Evolutionary conservation across 1,140 invertebrate genomes (phyloP), one percentile per base, ranked within the genome.

Genomic region (Eupristina koningsbergeri): DNA sequence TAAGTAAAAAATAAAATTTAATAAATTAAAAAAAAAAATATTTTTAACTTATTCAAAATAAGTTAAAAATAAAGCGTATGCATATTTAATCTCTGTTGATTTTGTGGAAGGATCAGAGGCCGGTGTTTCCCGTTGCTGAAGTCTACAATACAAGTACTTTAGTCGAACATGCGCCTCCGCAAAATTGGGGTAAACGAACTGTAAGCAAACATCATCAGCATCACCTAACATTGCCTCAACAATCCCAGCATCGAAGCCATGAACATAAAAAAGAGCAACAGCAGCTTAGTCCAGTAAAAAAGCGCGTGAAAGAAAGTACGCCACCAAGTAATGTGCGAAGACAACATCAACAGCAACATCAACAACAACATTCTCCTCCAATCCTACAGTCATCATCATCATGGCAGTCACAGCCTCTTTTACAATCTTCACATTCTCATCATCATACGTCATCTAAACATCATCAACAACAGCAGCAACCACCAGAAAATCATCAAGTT

Each of bases 271-370:
- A 98, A 89, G 97, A 98, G 87, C 94, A 96, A 45, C 96, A 97
- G 69, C 98, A 99, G 88, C 92, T 99, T 83, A 98, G 97, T 88
- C 98, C 98, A 0, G 98, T 99, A 5, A 99, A 99, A 93, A 99
- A 99, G 91, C 94, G 98, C n/a, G 98, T 99, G 13, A 99, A 99
- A 90, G 98, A 99, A 89, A 97, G 97, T 87, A 98, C 98, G 34
- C 98, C 98, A 47, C 97, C 97, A 0, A 92, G 90, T 80, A 89
- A 86, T 61, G 88, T 86, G 11, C 91, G 91, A 36, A 93, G 93
- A 90, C 92, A 93, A 75, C 76, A 78, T 26, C 83, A 84, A 26
- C 77, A 76, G 15, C 93, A 93, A 15, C 88, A 80, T 26, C 74
- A 76, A 19, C 74, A 69, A 7, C 83, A 84, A 39, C 78, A 77